phyloP scores from a whole-genome alignment of 2,888 invertebrate species.

The Dione juno region DNA sequence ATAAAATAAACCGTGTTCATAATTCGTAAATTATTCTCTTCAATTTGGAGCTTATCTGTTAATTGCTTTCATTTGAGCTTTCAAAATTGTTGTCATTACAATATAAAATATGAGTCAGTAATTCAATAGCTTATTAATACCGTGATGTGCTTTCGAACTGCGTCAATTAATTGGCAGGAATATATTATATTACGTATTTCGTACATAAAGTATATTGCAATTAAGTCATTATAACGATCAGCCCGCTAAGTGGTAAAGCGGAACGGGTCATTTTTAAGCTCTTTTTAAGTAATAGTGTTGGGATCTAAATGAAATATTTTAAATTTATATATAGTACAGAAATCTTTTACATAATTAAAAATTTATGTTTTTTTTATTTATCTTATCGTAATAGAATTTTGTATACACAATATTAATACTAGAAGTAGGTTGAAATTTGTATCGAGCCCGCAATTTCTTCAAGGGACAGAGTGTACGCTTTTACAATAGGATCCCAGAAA shows the following conservation, averaged over 20 bases:
- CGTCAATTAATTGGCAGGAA: slow-evolving; percentile 4
- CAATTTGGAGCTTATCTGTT: slow-evolving; percentile 24
- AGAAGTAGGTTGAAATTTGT: too few relatives aligned
- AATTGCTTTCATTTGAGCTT: slow-evolving; percentile 17
- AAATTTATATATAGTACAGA: too few relatives aligned
- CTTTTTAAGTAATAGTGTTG: not conserved
- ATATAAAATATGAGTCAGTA: slow-evolving; percentile 12
- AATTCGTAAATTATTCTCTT: slow-evolving; percentile 18
- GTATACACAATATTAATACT: too few relatives aligned
- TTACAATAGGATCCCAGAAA: too few relatives aligned
- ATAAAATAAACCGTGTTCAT: not conserved
- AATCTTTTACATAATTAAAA: too few relatives aligned
- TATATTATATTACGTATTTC: not conserved
- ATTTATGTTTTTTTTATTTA: too few relatives aligned
- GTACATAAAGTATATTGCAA: not conserved
- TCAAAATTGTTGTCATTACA: slow-evolving; percentile 16
- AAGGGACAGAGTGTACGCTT: too few relatives aligned
- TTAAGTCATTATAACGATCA: not conserved
- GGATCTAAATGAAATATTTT: too few relatives aligned
- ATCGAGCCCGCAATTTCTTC: too few relatives aligned
- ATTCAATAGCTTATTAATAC: slow-evolving; percentile 21
- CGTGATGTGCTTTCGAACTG: slow-evolving; percentile 12
- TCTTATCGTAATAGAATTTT: too few relatives aligned
- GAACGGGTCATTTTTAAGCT: not conserved
- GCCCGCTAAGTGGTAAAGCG: not conserved